Evolutionary conservation across 2,113 vertebrate species (phyloP).

Genomic region (Tragelaphus strepsiceros): DNA sequence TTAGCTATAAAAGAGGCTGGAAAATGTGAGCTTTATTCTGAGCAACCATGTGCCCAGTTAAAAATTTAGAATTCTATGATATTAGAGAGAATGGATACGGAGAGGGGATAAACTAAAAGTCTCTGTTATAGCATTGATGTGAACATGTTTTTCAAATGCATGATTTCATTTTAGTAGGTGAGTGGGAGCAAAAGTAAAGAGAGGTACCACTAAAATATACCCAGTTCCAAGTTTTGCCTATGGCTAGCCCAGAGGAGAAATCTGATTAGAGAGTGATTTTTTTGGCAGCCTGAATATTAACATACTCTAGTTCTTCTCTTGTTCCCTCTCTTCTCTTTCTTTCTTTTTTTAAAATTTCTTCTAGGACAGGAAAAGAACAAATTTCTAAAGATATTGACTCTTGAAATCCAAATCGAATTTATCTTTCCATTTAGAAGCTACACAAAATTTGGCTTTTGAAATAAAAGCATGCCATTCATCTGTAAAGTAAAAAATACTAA

Average conservation of each 20-base stretch:
- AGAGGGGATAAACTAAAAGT: not conserved
- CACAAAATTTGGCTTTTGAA: not conserved
- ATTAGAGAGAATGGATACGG: not conserved
- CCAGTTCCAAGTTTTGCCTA: not conserved
- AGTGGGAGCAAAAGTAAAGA: not conserved
- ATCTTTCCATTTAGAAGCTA: not conserved
- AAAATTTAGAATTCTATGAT: not conserved
- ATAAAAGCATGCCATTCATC: not conserved
- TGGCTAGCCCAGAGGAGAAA: not conserved
- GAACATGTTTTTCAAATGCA: not conserved
- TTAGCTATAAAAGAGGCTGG: not conserved
- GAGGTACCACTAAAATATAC: not conserved
- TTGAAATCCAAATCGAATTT: not conserved
- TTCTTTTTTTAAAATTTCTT: not conserved
- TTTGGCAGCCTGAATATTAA: not conserved
- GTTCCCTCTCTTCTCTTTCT: accelerated
- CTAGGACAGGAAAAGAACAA: not conserved
- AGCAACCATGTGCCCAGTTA: not conserved
- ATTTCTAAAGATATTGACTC: not conserved
- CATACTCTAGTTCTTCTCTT: not conserved
- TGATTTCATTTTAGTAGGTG: not conserved
- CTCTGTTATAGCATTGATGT: not conserved
- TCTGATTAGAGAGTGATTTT: not conserved
- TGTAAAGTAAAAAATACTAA: not conserved
- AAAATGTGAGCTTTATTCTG: not conserved